These are phyloP conservation scores for Drosophila neonasuta DNA, from an alignment of 2,888 invertebrate genomes.

Conservation along the genomic window DNA sequence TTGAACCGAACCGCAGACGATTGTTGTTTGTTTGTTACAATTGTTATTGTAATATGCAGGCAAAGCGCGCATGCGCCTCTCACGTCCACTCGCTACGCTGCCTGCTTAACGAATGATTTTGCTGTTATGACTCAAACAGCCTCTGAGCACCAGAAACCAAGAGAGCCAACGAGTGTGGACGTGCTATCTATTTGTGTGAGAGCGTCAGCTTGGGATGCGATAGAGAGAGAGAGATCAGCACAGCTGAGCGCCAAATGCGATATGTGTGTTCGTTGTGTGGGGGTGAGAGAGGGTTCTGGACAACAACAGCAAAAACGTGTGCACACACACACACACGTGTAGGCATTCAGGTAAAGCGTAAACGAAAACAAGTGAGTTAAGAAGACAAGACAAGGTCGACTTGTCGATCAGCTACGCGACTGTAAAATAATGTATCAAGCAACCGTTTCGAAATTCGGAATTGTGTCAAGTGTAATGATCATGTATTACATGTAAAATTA, in stretches of 20 bases:
- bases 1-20: conserved; percentile 12
- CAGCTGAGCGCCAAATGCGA: conserved; percentile 42
- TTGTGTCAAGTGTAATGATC: conserved; percentile 1
- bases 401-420: conserved; percentile 6
- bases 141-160: conserved; percentile 4
- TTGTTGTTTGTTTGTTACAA: conserved; percentile 32
- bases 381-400: conserved; percentile 27
- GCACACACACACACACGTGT: conserved; percentile 8
- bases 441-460: conserved; percentile 1
- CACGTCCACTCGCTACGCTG: conserved; percentile 66
- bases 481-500: not conserved
- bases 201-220: conserved; percentile 28
- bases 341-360: conserved; percentile 35
- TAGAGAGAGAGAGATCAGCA: conserved; percentile 41
- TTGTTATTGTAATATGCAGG: conserved; percentile 38
- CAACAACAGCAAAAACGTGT: conserved; percentile 28
- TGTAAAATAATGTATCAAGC: not conserved
- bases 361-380: conserved; percentile 61
- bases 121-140: conserved; percentile 38
- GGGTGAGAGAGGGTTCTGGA: conserved; percentile 52
- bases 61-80: conserved; percentile 73
- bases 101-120: conserved; percentile 64
- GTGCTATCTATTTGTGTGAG: not conserved
- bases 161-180: conserved; percentile 8
- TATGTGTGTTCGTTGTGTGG: conserved; percentile 22